A percentile compares a stretch with the other conserved stretches of the same genome.
These are phyloP conservation scores for Malaclemys terrapin DNA, from an alignment of 2,113 vertebrate species.

Conservation along the genomic window DNA sequence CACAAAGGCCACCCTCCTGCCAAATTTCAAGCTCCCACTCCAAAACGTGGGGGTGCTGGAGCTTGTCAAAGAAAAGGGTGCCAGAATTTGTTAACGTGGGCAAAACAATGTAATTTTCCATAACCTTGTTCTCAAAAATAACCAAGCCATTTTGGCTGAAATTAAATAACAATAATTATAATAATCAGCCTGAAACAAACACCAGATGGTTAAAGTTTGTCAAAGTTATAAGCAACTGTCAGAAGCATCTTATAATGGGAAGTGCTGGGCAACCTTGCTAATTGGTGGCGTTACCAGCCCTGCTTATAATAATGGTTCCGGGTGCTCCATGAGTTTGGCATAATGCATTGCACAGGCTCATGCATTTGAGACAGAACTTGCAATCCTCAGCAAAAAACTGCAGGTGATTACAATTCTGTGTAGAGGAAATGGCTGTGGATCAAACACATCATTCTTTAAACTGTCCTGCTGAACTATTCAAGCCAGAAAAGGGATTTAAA, in stretches of 20 bases:
- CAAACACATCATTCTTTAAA: neutral
- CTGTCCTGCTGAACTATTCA: neutral
- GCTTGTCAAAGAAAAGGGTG: neutral
- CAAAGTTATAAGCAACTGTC: neutral
- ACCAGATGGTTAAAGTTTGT: neutral
- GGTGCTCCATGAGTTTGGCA: neutral
- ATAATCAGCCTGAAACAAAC: neutral
- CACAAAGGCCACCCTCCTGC: neutral
- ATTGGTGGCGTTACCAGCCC: neutral
- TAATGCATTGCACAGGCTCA: neutral
- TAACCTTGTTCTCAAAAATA: neutral
- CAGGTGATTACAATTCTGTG: fast-evolving
- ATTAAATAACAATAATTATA: neutral
- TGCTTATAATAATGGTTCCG: neutral
- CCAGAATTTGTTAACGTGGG: neutral
- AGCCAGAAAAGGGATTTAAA: neutral
- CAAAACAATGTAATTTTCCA: neutral
- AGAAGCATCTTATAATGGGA: neutral
- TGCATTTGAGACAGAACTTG: neutral
- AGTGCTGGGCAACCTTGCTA: neutral
- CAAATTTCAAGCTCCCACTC: neutral
- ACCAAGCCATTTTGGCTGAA: neutral
- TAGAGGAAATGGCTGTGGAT: neutral
- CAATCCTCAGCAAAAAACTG: neutral
- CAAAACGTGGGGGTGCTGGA: neutral